Conservation (phyloP, 2,113 vertebrate species). For the Perccottus glenii region DNA sequence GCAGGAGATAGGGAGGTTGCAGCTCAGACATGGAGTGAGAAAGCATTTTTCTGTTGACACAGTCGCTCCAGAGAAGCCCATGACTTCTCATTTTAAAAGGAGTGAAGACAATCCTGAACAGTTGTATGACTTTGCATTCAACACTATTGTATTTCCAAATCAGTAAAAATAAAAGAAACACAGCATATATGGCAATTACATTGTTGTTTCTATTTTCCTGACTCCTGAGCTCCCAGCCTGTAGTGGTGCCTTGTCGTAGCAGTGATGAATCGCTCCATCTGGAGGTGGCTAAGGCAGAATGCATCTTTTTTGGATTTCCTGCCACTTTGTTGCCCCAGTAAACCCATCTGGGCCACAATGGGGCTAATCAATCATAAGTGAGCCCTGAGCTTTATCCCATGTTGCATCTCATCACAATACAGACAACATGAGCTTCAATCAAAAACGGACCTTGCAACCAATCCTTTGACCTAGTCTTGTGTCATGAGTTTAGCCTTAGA, state of each 20-base stretch:
- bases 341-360: constrained; percentile 50
- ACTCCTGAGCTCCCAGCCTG: constrained; percentile 51
- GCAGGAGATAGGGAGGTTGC: constrained; percentile 41
- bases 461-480: too few species aligned
- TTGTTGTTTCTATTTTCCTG: constrained; percentile 16
- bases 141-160: constrained; percentile 18
- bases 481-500: too few species aligned
- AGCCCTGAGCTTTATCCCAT: constrained; percentile 29
- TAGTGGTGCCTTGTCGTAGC: constrained; percentile 27
- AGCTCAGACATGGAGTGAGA: constrained; percentile 13
- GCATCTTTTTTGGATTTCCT: constrained; percentile 34
- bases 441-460: not conserved
- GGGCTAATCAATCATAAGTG: constrained; percentile 50
- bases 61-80: constrained; percentile 17
- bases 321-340: constrained; percentile 30
- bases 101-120: constrained; percentile 11
- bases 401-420: constrained; percentile 31
- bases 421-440: constrained; percentile 6
- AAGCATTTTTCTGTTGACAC: constrained; percentile 37
- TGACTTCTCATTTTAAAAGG: constrained; percentile 24
- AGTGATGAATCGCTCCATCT: constrained; percentile 57
- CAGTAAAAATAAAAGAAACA: constrained; percentile 25
- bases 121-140: constrained; percentile 1
- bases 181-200: constrained; percentile 20
- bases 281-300: constrained; percentile 14